These are phyloP conservation scores for Dendrocincla tyrannina DNA, from an alignment of 2,797 vertebrate genomes.

Conservation along the genomic window DNA sequence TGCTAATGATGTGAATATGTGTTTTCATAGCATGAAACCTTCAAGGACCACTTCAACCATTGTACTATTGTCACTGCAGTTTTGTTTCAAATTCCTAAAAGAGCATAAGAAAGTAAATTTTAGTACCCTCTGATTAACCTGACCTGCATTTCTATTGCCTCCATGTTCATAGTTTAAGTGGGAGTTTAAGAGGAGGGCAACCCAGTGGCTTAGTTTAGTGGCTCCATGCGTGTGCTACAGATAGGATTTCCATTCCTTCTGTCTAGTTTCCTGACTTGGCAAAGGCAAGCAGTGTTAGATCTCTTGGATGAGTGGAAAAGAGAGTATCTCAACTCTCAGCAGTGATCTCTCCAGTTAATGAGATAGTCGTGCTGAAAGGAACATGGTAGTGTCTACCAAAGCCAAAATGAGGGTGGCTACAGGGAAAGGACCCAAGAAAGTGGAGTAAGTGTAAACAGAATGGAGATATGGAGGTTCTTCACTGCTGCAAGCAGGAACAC, in stretches of 20 bases:
- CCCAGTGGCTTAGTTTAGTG: background rate
- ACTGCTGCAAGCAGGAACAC: background rate
- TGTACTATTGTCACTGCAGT: background rate
- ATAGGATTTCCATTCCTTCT: constrained; percentile 51
- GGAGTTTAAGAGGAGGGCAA: background rate
- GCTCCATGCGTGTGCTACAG: background rate
- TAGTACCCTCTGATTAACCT: background rate
- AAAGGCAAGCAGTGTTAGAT: background rate
- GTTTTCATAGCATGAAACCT: background rate
- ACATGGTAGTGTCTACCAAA: background rate
- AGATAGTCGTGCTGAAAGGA: background rate
- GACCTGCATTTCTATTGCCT: background rate
- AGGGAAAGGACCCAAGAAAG: background rate
- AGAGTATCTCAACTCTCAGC: background rate
- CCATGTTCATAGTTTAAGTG: background rate
- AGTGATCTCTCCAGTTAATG: background rate
- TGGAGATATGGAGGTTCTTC: background rate
- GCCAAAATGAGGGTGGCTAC: background rate
- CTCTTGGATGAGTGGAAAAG: constrained; percentile 15
- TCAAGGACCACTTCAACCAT: background rate
- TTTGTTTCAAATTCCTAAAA: background rate
- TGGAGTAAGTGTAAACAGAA: background rate
- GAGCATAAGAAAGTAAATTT: background rate
- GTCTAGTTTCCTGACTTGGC: constrained; percentile 33
- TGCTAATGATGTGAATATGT: background rate